Evolutionary conservation across 2,113 vertebrate species (phyloP), one percentile per base, ranked within the genome.

Genomic region (Anhinga anhinga): DNA sequence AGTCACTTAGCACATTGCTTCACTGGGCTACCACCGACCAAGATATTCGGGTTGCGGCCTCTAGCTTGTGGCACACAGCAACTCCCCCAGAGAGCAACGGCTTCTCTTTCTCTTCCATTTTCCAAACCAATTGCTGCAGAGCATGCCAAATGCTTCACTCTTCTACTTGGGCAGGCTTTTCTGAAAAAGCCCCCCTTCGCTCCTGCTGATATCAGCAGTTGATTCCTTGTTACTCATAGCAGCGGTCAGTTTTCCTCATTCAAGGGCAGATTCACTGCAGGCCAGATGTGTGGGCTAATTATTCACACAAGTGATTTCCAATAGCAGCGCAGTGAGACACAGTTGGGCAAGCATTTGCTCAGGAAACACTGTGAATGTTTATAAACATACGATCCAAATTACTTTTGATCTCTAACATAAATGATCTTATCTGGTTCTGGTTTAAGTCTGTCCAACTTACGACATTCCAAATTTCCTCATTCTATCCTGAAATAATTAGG

Each of bases 371-470:
- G 71, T 32, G 62, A 93, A 90, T 76, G 55, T 72, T 90, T 97
- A 95, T 38, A 86, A 95, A 92, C 94, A 93, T 79, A 86, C 61
- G 87, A 96, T 93, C 94, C 92, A 66, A 80, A 95, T 95, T 96
- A 96, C 45, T 94, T 94, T 72, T 91, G 81, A 96, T 93, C 93
- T 93, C 80, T 50, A 88, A 90, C 70, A 88, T 29, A 56, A 96
- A 95, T 47, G 87, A 97, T 97, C 82, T 93, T 96, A 96, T 97
- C 97, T 84, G 76, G 56, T 56, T 94, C 96, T 66, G 77, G 90
- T 95, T 97, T 79, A 97, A 95, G 81, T 81, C 71, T 79, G 70
- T 97, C 95, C 97, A 98, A 66, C 30, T 95, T 87, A 70, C 0
- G 1, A 91, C 91, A 70, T 82, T 36, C 55, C 49, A 77, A 94